Evolutionary conservation across 92 coral and sea anemone genomes (phyloP).

Genomic region (Umimayanthus kanabou): DNA sequence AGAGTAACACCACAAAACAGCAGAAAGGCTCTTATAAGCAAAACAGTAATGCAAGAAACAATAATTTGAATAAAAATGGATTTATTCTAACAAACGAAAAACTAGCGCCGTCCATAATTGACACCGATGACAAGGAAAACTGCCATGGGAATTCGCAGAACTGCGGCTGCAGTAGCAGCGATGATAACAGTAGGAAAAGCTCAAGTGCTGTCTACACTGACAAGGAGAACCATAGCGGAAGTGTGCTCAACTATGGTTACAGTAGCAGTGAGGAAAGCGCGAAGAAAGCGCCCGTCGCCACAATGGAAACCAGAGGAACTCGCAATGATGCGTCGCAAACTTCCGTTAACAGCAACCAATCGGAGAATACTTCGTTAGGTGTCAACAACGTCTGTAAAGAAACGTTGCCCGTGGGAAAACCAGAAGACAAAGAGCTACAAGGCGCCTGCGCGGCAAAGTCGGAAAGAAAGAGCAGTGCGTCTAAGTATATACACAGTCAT

Average conservation of each 20-base stretch:
- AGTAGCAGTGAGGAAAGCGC: constrained; percentile 27
- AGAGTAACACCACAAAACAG: constrained; percentile 20
- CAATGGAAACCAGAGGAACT: constrained; percentile 17
- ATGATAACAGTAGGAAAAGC: neutral
- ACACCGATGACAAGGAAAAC: constrained; percentile 86
- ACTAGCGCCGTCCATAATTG: constrained; percentile 54
- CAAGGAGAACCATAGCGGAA: neutral
- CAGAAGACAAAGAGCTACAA: constrained; percentile 14
- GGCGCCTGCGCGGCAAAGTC: neutral
- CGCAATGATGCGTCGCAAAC: neutral
- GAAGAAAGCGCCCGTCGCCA: neutral
- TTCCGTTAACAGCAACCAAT: constrained; percentile 7
- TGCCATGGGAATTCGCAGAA: constrained; percentile 32
- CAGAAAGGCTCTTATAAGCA: constrained; percentile 55
- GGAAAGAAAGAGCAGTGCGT: constrained; percentile 75
- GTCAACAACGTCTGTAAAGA: neutral
- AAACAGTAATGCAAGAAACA: constrained; percentile 58
- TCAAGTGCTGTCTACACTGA: neutral
- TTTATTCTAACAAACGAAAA: constrained; percentile 51
- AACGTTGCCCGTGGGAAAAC: neutral
- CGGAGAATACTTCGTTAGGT: neutral
- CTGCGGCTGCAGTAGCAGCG: constrained; percentile 20
- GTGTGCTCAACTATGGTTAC: constrained; percentile 20
- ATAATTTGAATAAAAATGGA: constrained; percentile 47
- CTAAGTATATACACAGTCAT: constrained; percentile 63